A percentile compares a stretch with the other conserved stretches of the same genome.
Evolutionary conservation across 2,113 vertebrate genomes (phyloP).

Genomic region (Oreochromis spilurus): DNA sequence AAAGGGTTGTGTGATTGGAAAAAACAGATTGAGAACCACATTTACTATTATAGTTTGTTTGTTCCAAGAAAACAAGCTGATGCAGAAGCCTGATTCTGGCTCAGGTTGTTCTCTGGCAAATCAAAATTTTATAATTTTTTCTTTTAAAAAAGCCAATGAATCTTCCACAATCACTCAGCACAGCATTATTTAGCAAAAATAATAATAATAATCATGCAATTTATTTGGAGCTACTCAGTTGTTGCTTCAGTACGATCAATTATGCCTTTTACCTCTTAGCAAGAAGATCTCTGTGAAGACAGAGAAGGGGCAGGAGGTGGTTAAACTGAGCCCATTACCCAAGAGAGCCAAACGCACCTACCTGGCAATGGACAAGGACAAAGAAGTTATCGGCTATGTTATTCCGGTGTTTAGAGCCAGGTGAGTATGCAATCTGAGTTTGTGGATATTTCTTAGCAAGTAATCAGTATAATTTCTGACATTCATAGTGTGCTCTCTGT

Average conservation of each 20-base stretch:
- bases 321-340: slow-evolving; percentile 79
- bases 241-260: background rate
- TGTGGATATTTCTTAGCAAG: background rate
- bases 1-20: background rate
- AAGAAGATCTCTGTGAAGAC: slow-evolving; percentile 75
- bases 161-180: background rate
- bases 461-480: background rate
- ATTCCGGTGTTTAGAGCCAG: slow-evolving; percentile 88
- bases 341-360: slow-evolving; percentile 83
- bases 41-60: background rate
- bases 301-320: slow-evolving; percentile 71
- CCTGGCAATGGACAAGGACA: slow-evolving; percentile 82
- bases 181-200: background rate
- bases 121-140: background rate
- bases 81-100: background rate
- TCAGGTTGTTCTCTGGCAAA: background rate
- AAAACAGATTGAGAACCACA: background rate
- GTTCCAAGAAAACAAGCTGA: background rate
- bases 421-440: slow-evolving; percentile 60
- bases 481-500: background rate
- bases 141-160: background rate
- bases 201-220: background rate
- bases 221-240: background rate
- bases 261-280: slow-evolving; percentile 58
- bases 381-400: slow-evolving; percentile 81